phyloP scores from a whole-genome alignment of 1,140 invertebrate genomes.

The Aphelinus certus region DNA sequence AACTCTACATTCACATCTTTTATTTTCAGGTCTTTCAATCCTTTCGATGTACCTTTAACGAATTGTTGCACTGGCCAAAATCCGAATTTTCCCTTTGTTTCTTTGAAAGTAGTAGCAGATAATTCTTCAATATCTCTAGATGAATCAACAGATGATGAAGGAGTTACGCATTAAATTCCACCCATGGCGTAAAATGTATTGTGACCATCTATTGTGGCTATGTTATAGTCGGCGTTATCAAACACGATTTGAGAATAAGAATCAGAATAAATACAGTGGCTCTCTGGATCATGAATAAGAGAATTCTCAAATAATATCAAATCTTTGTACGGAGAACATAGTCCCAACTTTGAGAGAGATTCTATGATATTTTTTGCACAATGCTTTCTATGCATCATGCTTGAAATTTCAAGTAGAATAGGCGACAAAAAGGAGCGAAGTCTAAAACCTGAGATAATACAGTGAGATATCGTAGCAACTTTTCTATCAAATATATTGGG shows the following conservation, averaged over 20 bases:
- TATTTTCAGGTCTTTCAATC: constrained; percentile 15
- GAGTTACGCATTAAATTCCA: constrained; percentile 42
- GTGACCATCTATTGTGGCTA: constrained; percentile 37
- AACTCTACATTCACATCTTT: constrained; percentile 4
- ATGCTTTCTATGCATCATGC: too few species aligned
- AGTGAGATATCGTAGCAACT: too few species aligned
- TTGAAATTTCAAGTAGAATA: too few species aligned
- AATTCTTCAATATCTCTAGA: not conserved
- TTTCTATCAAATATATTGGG: too few species aligned
- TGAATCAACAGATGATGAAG: constrained; percentile 12
- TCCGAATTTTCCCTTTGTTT: not conserved
- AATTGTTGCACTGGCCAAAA: not conserved
- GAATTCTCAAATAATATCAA: not conserved
- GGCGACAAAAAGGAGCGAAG: too few species aligned
- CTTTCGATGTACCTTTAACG: not conserved
- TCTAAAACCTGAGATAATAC: too few species aligned
- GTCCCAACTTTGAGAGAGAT: too few species aligned
- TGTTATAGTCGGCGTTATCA: constrained; percentile 42
- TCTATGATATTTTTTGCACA: too few species aligned
- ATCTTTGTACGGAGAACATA: too few species aligned
- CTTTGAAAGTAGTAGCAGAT: constrained; percentile 2
- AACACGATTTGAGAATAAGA: not conserved
- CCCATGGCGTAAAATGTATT: constrained; percentile 45
- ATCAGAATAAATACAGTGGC: constrained; percentile 32
- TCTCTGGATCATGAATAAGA: not conserved